These are phyloP conservation scores for Cephalopholis sonnerati DNA, from an alignment of 2,113 vertebrate species.

Conservation along the genomic window DNA sequence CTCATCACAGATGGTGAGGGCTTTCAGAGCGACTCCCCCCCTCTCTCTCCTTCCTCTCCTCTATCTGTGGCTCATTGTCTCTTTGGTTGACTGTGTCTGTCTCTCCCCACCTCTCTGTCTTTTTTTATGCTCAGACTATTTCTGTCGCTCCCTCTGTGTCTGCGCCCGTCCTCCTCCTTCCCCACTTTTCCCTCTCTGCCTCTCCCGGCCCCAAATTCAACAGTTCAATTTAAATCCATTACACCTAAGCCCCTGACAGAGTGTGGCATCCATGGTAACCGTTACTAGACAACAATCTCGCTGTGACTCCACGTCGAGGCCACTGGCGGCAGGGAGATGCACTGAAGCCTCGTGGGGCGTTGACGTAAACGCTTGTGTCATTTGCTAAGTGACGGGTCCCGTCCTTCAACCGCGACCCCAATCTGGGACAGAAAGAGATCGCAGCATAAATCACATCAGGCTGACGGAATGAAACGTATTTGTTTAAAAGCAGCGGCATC, in stretches of 20 bases:
- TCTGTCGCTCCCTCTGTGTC: constrained; percentile 47
- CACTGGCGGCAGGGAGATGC: constrained; percentile 15
- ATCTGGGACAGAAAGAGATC: constrained; percentile 14
- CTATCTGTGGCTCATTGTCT: constrained; percentile 49
- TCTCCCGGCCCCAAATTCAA: constrained; percentile 65
- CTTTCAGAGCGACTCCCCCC: constrained; percentile 45
- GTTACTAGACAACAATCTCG: constrained; percentile 73
- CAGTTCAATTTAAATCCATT: constrained; percentile 79
- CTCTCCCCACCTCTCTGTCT: constrained; percentile 39
- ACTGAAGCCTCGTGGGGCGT: constrained; percentile 9
- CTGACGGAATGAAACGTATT: constrained; percentile 38
- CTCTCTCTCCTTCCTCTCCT: constrained; percentile 8
- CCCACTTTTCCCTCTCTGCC: constrained; percentile 8
- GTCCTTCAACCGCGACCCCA: constrained; percentile 59
- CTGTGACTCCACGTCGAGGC: constrained; percentile 37
- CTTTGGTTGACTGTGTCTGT: constrained; percentile 51
- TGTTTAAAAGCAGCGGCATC: constrained; percentile 59
- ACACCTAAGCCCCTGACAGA: constrained; percentile 67
- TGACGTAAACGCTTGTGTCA: constrained; percentile 49
- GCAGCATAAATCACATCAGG: constrained; percentile 56
- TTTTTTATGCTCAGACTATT: constrained; percentile 63
- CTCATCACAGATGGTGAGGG: constrained; percentile 69
- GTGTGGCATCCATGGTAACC: constrained; percentile 73
- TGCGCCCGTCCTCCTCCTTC: constrained; percentile 7
- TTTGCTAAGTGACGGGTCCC: constrained; percentile 58